Base-by-base conservation (phyloP, 2,888 invertebrate species). In the Parnassius smintheus region DNA sequence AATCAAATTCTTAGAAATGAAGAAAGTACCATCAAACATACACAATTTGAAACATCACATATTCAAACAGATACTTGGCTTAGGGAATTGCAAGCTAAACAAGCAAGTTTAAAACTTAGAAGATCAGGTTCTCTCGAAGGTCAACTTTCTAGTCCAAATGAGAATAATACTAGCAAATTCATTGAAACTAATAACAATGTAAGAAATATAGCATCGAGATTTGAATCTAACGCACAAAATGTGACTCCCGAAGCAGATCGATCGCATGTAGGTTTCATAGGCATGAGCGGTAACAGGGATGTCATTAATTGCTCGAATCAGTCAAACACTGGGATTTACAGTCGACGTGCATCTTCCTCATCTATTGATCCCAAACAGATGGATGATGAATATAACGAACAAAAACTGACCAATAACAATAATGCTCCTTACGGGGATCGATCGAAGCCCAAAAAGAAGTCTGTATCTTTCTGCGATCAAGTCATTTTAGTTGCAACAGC, bases 381-480 rank as follows among this genome's bases (percentile, higher is more conserved):
- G 60, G 89, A 88, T 56, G 87, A 88, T 11, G 89, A 91, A 59
- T 81, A 80, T 56, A 75, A 68, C 56, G 88, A 88, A 9, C 84
- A 85, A 68, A 89, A 88, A 71, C 72, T 75, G 1, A 73, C 76
- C 11, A 88, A 78, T 59, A 86, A 88, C 45, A 78, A 48, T 59
- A 62, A 44, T 12, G 12, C 54, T 10, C 62, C 76, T 0, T 88
- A 91, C 65, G 86, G 84, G 11, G 94, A 93, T 68, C 83, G 88
- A 0, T 92, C 93, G 58, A 93, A 95, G 64, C 94, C 94, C 0
- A 97, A 97, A 79, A 98, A 98, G 93, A 98, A 98, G 83, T 97
- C 97, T 64, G 98, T 98, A 4, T 98, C 98, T 0, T 98, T 98
- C 85, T 98, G 98, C 77, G 98, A 98, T 81, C 97, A 98, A 86